Evolutionary conservation across 2,888 invertebrate genomes (phyloP).

Genomic region (Campoplex nolae): DNA sequence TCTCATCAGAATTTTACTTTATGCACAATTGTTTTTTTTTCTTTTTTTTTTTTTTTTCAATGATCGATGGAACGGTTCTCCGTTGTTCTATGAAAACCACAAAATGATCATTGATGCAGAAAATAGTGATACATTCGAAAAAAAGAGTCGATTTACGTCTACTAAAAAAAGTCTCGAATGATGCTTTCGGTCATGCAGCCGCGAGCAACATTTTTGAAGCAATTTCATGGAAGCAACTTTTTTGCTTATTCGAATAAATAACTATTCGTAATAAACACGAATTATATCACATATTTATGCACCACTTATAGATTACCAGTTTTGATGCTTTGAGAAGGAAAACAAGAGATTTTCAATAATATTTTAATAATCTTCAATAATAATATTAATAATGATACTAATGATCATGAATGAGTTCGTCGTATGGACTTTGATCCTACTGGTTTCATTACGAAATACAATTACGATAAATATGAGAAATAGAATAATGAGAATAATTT

Average conservation of each 20-base stretch:
- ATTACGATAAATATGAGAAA: background rate
- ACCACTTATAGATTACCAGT: background rate
- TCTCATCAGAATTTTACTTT: background rate
- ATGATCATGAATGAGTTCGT: slow-evolving; percentile 1
- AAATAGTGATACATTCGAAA: too few species aligned
- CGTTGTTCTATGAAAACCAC: too few species aligned
- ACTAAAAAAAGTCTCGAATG: too few species aligned
- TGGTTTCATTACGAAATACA: background rate
- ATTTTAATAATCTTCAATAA: background rate
- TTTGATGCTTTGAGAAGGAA: background rate
- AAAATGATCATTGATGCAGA: too few species aligned
- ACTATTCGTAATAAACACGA: background rate
- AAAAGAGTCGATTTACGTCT: too few species aligned
- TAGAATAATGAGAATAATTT: background rate
- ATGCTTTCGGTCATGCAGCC: background rate
- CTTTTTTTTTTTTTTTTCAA: background rate
- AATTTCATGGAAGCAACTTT: background rate
- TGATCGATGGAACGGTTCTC: too few species aligned
- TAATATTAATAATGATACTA: background rate
- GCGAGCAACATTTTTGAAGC: background rate
- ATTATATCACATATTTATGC: background rate
- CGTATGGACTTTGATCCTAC: background rate
- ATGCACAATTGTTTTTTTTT: too few species aligned
- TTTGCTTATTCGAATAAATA: background rate
- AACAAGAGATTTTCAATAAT: background rate